Evolutionary conservation across 2,113 vertebrate genomes (phyloP).

Genomic region (Syngnathus typhle): DNA sequence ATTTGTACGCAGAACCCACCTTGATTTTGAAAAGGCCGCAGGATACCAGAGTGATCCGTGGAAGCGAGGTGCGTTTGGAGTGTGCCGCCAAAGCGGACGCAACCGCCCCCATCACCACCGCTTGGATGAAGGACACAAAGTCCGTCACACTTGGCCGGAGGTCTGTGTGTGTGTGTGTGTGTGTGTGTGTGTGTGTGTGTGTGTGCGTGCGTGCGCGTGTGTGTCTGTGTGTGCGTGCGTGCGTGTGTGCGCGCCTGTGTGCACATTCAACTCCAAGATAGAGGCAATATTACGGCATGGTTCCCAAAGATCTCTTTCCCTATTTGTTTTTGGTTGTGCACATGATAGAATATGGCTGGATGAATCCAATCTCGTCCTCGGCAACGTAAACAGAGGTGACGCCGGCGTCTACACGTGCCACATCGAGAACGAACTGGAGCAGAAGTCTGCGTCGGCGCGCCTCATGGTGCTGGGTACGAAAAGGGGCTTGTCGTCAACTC

Average conservation of each 20-base stretch:
- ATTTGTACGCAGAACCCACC: constrained; percentile 77
- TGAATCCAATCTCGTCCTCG: constrained; percentile 86
- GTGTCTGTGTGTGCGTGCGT: too few species aligned
- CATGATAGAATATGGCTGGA: constrained; percentile 83
- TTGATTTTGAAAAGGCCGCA: constrained; percentile 82
- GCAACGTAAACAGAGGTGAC: constrained; percentile 79
- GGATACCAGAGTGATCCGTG: constrained; percentile 77
- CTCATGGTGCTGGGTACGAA: constrained; percentile 86
- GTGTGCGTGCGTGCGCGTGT: too few species aligned
- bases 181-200: too few species aligned
- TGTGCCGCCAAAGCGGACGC: constrained; percentile 80
- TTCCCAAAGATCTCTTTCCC: neutral
- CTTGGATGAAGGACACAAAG: constrained; percentile 84
- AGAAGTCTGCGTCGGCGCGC: constrained; percentile 81
- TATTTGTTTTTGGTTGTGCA: neutral
- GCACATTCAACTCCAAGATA: neutral
- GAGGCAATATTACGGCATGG: neutral
- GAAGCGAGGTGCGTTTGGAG: constrained; percentile 77
- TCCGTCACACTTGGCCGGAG: constrained; percentile 63
- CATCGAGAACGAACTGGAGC: constrained; percentile 86
- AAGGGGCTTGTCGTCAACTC: neutral
- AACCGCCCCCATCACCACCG: constrained; percentile 74
- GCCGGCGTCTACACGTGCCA: constrained; percentile 88
- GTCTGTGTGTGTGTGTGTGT: constrained; percentile 10
- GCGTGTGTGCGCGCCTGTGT: too few species aligned